Evolutionary conservation across 2,888 invertebrate genomes (phyloP).

Genomic region (Philereme transversata): DNA sequence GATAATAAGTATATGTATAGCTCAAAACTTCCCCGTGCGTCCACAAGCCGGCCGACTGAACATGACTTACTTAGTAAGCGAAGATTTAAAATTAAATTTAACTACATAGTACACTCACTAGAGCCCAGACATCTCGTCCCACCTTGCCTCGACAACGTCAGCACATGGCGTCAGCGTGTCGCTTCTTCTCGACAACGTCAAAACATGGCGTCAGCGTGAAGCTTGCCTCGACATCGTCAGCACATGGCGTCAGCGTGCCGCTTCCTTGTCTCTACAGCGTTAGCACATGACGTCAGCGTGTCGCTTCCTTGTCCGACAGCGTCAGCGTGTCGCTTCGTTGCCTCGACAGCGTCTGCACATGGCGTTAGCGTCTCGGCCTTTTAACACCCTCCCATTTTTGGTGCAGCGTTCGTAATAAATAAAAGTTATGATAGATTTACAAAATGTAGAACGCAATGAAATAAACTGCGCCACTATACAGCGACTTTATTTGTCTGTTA

Average conservation of each 20-base stretch:
- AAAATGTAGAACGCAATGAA: conserved; percentile 44
- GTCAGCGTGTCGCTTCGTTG: too few species aligned
- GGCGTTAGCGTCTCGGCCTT: conserved; percentile 5
- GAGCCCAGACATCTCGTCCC: conserved; percentile 36
- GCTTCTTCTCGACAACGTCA: too few species aligned
- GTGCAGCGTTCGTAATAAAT: conserved; percentile 66
- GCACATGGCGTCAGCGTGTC: conserved; percentile 10
- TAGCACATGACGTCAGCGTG: too few species aligned
- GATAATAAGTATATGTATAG: conserved; percentile 79
- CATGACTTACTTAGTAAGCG: conserved; percentile 79
- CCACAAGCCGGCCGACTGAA: conserved; percentile 72
- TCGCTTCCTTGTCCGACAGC: too few species aligned
- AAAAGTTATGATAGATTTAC: conserved; percentile 52
- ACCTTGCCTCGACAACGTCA: conserved; percentile 26
- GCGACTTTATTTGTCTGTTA: conserved; percentile 21
- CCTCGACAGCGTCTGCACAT: too few species aligned
- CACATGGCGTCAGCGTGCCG: too few species aligned
- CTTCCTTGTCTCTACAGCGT: too few species aligned
- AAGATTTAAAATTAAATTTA: conserved; percentile 74
- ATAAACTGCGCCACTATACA: conserved; percentile 32
- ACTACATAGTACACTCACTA: conserved; percentile 54
- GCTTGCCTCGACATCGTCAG: too few species aligned
- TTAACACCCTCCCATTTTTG: conserved; percentile 51
- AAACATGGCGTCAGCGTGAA: too few species aligned
- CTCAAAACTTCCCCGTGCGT: conserved; percentile 70